Percentiles rank a stretch among this genome's conserved stretches.
These are phyloP conservation scores for Caloenas nicobarica DNA, from an alignment of 2,113 vertebrate species.

Conservation along the genomic window DNA sequence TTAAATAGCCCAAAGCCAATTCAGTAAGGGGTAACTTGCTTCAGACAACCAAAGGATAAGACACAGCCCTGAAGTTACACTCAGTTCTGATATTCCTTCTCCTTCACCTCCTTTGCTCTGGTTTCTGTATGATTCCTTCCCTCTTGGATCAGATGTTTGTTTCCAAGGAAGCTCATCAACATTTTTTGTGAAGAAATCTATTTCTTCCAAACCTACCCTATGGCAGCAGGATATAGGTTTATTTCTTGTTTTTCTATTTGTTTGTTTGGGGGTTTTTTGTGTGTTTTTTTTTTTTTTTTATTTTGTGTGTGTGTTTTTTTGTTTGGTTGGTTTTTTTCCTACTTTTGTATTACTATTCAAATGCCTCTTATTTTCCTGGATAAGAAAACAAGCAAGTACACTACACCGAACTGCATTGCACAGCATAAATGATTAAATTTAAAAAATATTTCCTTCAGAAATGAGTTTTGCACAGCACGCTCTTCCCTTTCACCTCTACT, in stretches of 20 bases:
- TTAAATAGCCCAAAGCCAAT: background rate
- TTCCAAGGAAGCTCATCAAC: background rate
- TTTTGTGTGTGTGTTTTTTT: background rate
- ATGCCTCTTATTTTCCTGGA: background rate
- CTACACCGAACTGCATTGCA: background rate
- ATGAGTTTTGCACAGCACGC: rapidly evolving
- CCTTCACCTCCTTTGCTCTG: background rate
- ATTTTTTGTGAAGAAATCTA: background rate
- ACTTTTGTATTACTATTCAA: background rate
- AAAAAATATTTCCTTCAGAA: background rate
- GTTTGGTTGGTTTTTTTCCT: background rate
- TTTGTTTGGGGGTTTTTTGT: too few species aligned
- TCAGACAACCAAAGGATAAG: background rate
- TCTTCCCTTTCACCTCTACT: background rate
- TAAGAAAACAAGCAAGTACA: background rate
- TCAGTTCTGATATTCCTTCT: background rate
- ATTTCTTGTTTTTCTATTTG: background rate
- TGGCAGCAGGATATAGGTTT: background rate
- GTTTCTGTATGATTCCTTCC: background rate
- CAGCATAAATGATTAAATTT: background rate
- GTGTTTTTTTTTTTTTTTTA: background rate
- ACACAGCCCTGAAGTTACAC: background rate
- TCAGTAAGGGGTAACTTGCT: background rate
- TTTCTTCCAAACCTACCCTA: background rate
- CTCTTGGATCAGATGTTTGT: background rate